phyloP scores from a whole-genome alignment of 2,113 vertebrate species.

The Saccopteryx leptura region DNA sequence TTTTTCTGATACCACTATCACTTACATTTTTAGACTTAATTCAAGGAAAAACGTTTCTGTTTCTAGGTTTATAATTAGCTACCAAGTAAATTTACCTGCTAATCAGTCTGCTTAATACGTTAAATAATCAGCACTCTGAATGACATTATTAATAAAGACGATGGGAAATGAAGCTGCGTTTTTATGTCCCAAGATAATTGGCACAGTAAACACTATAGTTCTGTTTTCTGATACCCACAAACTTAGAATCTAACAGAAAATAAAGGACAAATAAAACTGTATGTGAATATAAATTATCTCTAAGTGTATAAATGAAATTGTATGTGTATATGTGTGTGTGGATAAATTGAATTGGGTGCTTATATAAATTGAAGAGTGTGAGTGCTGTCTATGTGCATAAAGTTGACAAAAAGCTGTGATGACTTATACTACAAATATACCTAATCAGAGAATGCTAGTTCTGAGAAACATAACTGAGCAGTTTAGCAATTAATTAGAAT shows the following conservation, averaged over 20 bases:
- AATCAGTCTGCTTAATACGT: not conserved
- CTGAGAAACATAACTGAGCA: not conserved
- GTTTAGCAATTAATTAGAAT: not conserved
- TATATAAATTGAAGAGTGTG: not conserved
- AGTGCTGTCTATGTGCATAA: not conserved
- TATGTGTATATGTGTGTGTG: not conserved
- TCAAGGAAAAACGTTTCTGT: not conserved
- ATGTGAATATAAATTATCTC: not conserved
- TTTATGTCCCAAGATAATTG: not conserved
- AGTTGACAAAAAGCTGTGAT: not conserved
- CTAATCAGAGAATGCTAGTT: not conserved
- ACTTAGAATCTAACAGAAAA: constrained; percentile 45
- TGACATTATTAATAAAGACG: not conserved
- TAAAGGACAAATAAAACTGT: not conserved
- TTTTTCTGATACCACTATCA: not conserved
- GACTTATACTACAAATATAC: not conserved
- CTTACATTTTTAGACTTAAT: constrained; percentile 22
- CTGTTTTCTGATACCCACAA: not conserved
- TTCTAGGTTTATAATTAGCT: not conserved
- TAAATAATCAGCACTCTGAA: not conserved
- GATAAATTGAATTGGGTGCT: not conserved
- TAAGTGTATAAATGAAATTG: not conserved
- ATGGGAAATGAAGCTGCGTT: not conserved
- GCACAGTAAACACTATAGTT: constrained; percentile 13
- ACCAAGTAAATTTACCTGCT: constrained; percentile 12